Base-by-base conservation (phyloP, 1,140 invertebrate species). In the Metaphire vulgaris region DNA sequence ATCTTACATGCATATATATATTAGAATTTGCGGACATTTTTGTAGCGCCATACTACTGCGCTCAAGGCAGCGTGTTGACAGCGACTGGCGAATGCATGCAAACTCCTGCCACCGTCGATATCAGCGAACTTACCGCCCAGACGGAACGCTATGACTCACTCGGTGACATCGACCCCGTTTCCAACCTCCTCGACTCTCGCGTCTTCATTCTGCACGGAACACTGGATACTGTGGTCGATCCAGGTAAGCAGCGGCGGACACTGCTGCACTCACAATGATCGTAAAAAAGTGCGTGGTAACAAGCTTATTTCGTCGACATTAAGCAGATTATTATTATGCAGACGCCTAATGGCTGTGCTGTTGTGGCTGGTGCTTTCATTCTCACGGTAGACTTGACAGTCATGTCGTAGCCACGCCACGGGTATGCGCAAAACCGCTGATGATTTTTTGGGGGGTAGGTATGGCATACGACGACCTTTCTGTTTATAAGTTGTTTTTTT, bases 161-260 rank as follows among this genome's bases (percentile, higher is more conserved):
- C n/a, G 82, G 81, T 6, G 79, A 81, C 73, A 83, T 85, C 75
- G 86, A 87, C 77, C 66, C 81, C 15, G 82, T 82, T 6, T 79
- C 75, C 2, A 80, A 85, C 74, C 74, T 87, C 32, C 56, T 33
- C 56, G 80, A 82, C 33, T 82, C 83, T 72, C 80, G 79, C 31
- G 83, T 86, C 2, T 87, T 81, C 79, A 83, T 87, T 33, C 86
- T 83, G 76, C 79, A 81, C 75, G 86, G 86, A 15, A 78, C 76
- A 6, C 30, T 76, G 15, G 86, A 87, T 74, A 76, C 82, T 0
- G 81, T 83, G 6, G 83, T 87, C 1, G 81, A 81, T 70, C 85
- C 83, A 81, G 82, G 86, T 85, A 56, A 21, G 21, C 41, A 12
- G 21, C 21, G 6, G 6, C 21, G 21, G 41, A 56, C 41, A 56